These are phyloP conservation scores for Ateles fusciceps DNA, from an alignment of 2,797 vertebrate genomes.

Conservation along the genomic window DNA sequence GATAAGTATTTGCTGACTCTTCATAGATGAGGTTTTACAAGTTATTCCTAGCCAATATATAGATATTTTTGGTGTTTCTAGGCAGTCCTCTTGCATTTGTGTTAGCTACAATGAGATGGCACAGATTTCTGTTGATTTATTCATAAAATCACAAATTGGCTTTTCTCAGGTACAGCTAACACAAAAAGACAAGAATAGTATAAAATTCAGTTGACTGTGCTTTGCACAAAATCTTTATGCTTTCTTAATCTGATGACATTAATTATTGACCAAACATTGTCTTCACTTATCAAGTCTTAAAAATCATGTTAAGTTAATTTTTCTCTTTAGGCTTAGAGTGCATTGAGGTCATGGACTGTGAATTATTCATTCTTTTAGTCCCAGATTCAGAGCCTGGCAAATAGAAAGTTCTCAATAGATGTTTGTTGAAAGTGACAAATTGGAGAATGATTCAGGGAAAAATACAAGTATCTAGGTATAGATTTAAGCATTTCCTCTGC, in stretches of 20 bases:
- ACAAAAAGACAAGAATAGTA: neutral
- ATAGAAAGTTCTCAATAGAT: neutral
- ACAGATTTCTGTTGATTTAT: neutral
- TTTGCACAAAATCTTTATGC: neutral
- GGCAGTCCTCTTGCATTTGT: neutral
- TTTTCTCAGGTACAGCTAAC: neutral
- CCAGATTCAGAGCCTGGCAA: neutral
- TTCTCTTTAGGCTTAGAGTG: neutral
- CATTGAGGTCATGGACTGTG: neutral
- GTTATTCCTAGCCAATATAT: neutral
- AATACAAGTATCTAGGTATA: neutral
- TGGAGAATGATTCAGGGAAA: neutral
- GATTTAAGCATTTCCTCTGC: neutral
- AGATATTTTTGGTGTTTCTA: neutral
- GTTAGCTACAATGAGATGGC: neutral
- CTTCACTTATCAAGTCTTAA: slow-evolving; percentile 28
- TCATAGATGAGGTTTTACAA: neutral
- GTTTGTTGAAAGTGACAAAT: neutral
- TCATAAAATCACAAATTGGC: neutral
- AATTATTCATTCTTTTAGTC: neutral
- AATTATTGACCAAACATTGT: neutral
- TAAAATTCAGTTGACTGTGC: neutral
- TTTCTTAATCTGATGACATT: neutral
- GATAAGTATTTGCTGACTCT: neutral
- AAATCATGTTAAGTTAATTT: neutral